Percentiles rank a stretch among this genome's conserved stretches.
Conservation (phyloP, 30 jellyfish, hydroid and myxozoan genomes). For the Chironex yamaguchii region DNA sequence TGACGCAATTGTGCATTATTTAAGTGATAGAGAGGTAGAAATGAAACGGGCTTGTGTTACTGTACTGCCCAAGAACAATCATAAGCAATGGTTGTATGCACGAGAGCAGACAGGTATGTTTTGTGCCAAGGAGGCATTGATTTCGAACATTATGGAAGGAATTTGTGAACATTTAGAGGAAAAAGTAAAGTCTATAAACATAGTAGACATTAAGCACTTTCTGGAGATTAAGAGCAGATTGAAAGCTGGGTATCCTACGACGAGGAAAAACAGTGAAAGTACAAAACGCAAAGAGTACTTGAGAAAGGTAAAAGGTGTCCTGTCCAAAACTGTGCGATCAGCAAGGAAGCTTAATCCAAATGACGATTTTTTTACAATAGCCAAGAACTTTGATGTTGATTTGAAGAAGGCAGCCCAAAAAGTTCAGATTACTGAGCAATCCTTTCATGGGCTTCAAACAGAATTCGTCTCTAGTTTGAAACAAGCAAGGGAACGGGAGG, state of each 20-base stretch:
- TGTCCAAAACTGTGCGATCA: background rate
- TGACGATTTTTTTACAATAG: background rate
- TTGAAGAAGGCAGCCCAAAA: background rate
- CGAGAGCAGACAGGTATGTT: background rate
- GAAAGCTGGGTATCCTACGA: background rate
- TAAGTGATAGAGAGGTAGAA: background rate
- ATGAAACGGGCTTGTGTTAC: background rate
- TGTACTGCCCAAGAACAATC: background rate
- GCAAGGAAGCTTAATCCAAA: background rate
- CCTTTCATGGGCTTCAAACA: background rate
- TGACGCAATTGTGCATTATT: background rate
- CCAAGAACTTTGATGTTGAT: background rate
- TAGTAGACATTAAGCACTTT: too few species aligned
- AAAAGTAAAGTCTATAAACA: background rate
- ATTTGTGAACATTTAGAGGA: background rate
- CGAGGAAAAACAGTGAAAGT: background rate
- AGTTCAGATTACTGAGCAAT: background rate
- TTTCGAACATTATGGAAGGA: background rate
- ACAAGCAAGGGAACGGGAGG: background rate
- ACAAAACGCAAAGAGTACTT: background rate
- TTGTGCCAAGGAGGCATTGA: background rate
- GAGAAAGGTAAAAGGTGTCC: background rate
- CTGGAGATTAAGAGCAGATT: background rate
- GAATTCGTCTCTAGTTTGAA: background rate
- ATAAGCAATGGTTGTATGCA: background rate